Evolutionary conservation across 2,888 invertebrate genomes (phyloP).

Genomic region (Hipparchia sbordonii): DNA sequence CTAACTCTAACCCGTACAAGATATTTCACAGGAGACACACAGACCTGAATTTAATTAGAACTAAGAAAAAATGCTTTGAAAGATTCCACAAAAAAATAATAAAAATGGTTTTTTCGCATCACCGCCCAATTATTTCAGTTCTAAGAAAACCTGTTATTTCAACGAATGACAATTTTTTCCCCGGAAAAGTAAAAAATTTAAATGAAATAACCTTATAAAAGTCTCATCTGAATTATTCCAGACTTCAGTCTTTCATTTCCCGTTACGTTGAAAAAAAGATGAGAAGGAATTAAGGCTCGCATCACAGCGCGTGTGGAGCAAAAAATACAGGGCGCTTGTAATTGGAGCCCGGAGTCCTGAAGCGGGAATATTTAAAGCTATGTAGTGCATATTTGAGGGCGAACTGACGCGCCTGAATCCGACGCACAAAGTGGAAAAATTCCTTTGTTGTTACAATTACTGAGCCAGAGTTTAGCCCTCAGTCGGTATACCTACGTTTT

Average conservation of each 20-base stretch:
- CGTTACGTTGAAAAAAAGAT: conserved; percentile 31
- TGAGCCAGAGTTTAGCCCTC: background rate
- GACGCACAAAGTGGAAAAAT: conserved; percentile 20
- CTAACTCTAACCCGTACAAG: too few species aligned
- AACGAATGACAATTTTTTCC: conserved; percentile 1
- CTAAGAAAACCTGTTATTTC: background rate
- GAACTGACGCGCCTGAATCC: conserved; percentile 24
- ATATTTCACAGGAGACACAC: too few species aligned
- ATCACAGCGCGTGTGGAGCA: conserved; percentile 12
- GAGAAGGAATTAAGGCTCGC: conserved; percentile 29
- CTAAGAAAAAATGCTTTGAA: too few species aligned
- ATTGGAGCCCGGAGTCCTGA: conserved; percentile 54
- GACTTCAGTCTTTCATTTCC: conserved; percentile 34
- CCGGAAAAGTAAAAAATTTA: conserved; percentile 30
- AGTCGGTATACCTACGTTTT: background rate
- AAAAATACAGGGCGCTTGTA: conserved; percentile 51
- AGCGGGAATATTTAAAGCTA: conserved; percentile 50
- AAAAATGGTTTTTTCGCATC: too few species aligned
- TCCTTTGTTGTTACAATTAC: conserved; percentile 15
- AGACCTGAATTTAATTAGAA: too few species aligned
- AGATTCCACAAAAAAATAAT: too few species aligned
- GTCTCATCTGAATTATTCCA: conserved; percentile 23
- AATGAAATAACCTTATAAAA: conserved; percentile 20
- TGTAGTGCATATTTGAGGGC: conserved; percentile 45
- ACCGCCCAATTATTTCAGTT: too few species aligned